Evolutionary conservation across 2,888 invertebrate genomes (phyloP).

Genomic region (Platerodrilus igneus): DNA sequence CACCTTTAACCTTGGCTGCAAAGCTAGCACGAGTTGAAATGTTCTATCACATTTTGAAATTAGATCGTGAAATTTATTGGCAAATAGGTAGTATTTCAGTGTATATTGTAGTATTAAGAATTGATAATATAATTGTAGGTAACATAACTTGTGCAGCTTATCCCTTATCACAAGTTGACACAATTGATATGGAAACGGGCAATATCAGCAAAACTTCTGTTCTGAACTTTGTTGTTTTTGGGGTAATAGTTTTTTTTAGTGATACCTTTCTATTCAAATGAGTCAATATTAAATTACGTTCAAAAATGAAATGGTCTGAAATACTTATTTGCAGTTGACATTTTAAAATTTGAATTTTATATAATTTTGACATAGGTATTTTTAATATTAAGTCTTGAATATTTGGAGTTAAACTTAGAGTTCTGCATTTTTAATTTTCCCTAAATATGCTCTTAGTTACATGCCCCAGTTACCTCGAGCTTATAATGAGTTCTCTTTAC

Average conservation of each 20-base stretch:
- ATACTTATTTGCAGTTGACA: no score
- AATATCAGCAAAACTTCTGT: constrained; percentile 94
- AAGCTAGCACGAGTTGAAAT: constrained; percentile 90
- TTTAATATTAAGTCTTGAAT: no score
- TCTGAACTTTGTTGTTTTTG: constrained; percentile 92
- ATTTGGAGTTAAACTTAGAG: no score
- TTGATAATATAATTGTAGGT: constrained; percentile 43
- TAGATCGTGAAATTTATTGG: constrained; percentile 96
- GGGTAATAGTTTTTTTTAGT: constrained; percentile 68
- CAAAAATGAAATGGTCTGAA: no score
- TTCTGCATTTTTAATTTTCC: no score
- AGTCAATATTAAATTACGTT: no score
- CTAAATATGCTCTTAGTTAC: no score
- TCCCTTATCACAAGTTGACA: constrained; percentile 90
- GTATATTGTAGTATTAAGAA: constrained; percentile 1
- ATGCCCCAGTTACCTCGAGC: no score
- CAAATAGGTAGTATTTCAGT: constrained; percentile 65
- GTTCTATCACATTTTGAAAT: constrained; percentile 95
- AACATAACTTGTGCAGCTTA: constrained; percentile 97
- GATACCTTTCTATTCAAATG: no score
- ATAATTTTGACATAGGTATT: no score
- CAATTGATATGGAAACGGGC: constrained; percentile 86
- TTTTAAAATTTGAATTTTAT: no score
- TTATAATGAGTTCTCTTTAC: no score
- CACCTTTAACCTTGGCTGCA: constrained; percentile 89